Percentiles rank a stretch among this genome's conserved stretches.
Conservation (phyloP, 1,140 invertebrate species). For the Aleiodes sp. region DNA sequence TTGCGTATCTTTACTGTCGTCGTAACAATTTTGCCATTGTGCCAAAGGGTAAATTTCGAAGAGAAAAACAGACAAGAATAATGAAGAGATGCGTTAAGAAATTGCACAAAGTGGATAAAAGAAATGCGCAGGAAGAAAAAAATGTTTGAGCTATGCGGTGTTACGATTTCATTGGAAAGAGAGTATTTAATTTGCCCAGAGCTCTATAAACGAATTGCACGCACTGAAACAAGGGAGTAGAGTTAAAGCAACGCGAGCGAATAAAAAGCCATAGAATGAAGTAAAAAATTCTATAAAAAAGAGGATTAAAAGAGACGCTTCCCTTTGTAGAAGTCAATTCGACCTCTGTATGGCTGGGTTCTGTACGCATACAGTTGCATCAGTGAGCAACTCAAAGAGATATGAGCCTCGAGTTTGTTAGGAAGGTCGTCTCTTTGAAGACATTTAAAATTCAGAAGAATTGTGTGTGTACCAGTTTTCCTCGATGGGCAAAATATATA, state of each 20-base stretch:
- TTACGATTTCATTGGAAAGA: background rate
- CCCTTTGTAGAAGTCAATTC: background rate
- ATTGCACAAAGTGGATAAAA: background rate
- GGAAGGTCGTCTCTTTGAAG: constrained; percentile 3
- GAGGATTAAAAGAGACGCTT: background rate
- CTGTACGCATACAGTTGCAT: background rate
- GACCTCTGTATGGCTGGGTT: background rate
- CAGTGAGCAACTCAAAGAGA: background rate
- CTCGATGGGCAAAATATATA: background rate
- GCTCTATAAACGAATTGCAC: constrained; percentile 11
- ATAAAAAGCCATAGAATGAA: background rate
- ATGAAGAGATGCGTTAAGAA: too few species aligned
- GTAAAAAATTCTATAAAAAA: background rate
- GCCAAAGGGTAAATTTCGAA: background rate
- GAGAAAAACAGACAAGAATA: too few species aligned
- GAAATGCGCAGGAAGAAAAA: background rate
- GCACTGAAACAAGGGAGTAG: background rate
- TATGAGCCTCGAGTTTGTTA: background rate
- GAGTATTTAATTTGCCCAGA: constrained; percentile 10
- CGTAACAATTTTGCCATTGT: background rate
- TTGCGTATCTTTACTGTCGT: background rate
- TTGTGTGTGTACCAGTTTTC: constrained; percentile 5
- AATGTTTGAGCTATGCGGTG: too few species aligned
- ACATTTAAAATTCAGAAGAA: constrained; percentile 11
- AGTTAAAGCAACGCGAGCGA: background rate